Conservation (phyloP, 53 echinoderm and acorn worm species). For the Luidia sarsii region DNA sequence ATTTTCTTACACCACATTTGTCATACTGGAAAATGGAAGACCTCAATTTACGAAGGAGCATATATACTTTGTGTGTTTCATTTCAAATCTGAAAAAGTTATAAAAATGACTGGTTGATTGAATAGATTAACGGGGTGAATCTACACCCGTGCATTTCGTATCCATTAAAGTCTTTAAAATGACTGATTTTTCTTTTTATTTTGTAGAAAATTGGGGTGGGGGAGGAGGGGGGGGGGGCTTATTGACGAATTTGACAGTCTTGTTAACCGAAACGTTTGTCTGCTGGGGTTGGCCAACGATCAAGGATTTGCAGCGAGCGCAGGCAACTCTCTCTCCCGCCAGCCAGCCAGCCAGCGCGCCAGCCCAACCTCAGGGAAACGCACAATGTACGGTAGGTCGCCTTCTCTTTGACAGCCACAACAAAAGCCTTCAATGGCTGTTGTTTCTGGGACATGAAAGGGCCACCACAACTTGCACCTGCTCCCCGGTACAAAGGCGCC, state of each 20-base stretch:
- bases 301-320: no score
- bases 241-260: background rate
- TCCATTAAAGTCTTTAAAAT: background rate
- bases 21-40: slow-evolving; percentile 46
- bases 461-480: slow-evolving; percentile 37
- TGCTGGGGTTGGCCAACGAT: no score
- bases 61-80: background rate
- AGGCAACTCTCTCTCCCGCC: no score
- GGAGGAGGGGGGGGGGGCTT: slow-evolving; percentile 2
- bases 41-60: slow-evolving; percentile 18
- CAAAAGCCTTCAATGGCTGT: background rate
- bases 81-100: slow-evolving; percentile 6
- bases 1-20: background rate
- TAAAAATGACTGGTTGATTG: background rate
- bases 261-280: background rate
- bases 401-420: background rate
- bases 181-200: background rate
- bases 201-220: no score
- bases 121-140: background rate
- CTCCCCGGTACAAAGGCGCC: slow-evolving; percentile 36
- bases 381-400: slow-evolving; percentile 30
- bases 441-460: slow-evolving; percentile 34
- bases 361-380: background rate
- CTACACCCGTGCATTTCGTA: background rate
- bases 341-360: background rate